Conservation (phyloP, 2,113 vertebrate genomes). For the Rhynchopsitta pachyrhyncha region DNA sequence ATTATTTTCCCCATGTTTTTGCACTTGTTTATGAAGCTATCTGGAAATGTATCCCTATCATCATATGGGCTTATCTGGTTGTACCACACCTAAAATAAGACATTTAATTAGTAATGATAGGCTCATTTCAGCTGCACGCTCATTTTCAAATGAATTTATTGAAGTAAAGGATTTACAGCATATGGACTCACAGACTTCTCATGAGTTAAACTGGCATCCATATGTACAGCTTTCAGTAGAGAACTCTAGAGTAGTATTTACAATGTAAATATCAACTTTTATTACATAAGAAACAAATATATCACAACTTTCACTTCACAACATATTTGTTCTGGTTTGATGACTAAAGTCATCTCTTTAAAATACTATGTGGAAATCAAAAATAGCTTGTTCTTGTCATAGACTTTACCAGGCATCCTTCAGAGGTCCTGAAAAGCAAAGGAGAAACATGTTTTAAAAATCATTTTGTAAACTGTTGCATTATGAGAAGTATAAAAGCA, state of each 20-base stretch:
- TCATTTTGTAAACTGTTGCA: background rate
- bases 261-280: conserved; percentile 89
- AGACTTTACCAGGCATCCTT: conserved; percentile 69
- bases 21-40: background rate
- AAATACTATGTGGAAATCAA: conserved; percentile 83
- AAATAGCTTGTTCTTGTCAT: conserved; percentile 76
- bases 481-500: background rate
- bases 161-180: conserved; percentile 79
- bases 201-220: conserved; percentile 72
- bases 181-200: conserved; percentile 73
- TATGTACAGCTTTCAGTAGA: conserved; percentile 78
- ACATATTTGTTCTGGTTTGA: conserved; percentile 83
- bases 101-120: conserved; percentile 29
- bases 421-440: conserved; percentile 84
- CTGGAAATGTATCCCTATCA: background rate
- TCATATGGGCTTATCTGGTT: background rate
- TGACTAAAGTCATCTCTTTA: conserved; percentile 82
- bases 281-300: conserved; percentile 85
- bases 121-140: conserved; percentile 54
- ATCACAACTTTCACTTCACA: conserved; percentile 82
- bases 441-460: background rate
- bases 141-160: conserved; percentile 79
- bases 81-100: background rate
- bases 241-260: conserved; percentile 84
- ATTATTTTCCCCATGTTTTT: background rate